Evolutionary conservation across 1,140 invertebrate species (phyloP).

Genomic region (Octopus bimaculoides): DNA sequence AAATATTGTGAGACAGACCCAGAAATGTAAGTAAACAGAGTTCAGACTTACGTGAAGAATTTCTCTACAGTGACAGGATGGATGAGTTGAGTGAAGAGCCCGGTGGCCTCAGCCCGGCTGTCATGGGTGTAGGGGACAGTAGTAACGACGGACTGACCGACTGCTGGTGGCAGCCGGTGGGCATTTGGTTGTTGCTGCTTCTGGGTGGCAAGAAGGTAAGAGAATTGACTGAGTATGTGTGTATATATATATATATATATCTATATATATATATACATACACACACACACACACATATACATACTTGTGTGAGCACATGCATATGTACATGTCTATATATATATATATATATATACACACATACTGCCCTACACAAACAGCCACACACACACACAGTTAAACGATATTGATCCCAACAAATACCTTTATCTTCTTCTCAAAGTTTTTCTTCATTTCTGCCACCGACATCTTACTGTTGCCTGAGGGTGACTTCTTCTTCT

Average conservation of each 20-base stretch:
- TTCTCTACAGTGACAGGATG: slow-evolving; percentile 64
- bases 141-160: slow-evolving; percentile 17
- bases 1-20: background rate
- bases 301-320: too few relatives aligned
- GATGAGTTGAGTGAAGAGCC: slow-evolving; percentile 71
- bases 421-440: too few relatives aligned
- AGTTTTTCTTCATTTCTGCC: too few relatives aligned
- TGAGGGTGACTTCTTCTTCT: too few relatives aligned
- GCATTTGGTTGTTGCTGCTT: background rate
- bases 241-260: slow-evolving; percentile 17
- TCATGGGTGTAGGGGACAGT: slow-evolving; percentile 43
- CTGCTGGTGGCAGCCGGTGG: slow-evolving; percentile 13
- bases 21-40: background rate
- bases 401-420: too few relatives aligned
- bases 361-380: too few relatives aligned
- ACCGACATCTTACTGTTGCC: too few relatives aligned
- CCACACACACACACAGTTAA: too few relatives aligned
- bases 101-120: slow-evolving; percentile 59
- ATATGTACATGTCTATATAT: too few relatives aligned
- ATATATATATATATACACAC: too few relatives aligned
- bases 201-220: too few relatives aligned
- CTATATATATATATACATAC: slow-evolving; percentile 14
- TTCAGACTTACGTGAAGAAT: slow-evolving; percentile 64
- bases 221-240: background rate
- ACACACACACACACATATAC: background rate